Percentiles rank a stretch among this genome's conserved stretches.
phyloP scores from a whole-genome alignment of 2,113 vertebrate species.

The Tragelaphus imberbis region DNA sequence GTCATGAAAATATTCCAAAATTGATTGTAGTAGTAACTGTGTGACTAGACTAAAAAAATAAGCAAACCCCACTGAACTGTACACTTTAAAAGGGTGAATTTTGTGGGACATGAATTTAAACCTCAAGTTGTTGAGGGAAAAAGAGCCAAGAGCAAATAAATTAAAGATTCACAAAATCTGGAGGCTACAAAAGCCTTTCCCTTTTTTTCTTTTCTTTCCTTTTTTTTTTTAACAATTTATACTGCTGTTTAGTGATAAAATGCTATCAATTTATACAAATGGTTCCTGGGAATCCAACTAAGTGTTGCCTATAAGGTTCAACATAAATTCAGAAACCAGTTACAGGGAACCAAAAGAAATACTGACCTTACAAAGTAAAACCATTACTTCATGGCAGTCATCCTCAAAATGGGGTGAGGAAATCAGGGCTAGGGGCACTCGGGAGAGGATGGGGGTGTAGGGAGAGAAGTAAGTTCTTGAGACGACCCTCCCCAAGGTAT shows the following conservation, averaged over 20 bases:
- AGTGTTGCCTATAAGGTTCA: background rate
- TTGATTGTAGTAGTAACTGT: background rate
- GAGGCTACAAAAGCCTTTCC: background rate
- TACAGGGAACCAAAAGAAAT: background rate
- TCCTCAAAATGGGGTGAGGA: background rate
- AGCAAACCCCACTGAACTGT: background rate
- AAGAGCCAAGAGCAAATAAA: background rate
- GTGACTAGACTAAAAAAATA: background rate
- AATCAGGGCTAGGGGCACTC: background rate
- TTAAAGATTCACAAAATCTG: background rate
- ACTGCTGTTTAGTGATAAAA: background rate
- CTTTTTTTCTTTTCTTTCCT: background rate
- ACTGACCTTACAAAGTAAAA: background rate
- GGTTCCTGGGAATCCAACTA: background rate
- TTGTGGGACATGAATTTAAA: background rate
- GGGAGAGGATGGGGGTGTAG: background rate
- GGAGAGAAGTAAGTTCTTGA: background rate
- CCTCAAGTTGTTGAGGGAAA: background rate
- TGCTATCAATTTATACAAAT: background rate
- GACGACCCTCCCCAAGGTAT: background rate
- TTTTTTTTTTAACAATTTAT: background rate
- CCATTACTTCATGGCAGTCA: background rate
- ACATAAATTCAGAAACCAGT: background rate
- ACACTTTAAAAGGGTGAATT: background rate
- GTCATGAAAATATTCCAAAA: background rate